Evolutionary conservation across 2,113 vertebrate species (phyloP).

Genomic region (Numenius arquata): DNA sequence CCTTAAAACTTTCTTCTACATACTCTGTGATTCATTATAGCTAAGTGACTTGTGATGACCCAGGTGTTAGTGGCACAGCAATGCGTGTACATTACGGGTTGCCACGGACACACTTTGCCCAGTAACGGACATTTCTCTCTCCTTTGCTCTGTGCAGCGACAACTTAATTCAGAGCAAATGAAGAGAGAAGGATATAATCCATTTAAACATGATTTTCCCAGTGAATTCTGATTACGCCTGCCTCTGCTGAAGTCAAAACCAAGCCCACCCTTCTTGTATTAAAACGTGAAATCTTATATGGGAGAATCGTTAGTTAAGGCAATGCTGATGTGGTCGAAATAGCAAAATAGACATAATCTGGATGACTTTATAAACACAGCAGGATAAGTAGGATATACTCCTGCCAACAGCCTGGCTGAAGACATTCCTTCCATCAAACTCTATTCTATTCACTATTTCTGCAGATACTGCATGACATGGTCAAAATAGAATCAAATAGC

Average conservation of each 20-base stretch:
- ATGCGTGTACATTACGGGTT: neutral
- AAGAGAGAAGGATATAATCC: neutral
- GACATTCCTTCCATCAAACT: neutral
- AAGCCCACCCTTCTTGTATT: neutral
- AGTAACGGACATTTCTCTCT: neutral
- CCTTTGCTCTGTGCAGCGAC: neutral
- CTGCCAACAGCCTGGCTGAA: neutral
- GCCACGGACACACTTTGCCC: neutral
- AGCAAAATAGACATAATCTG: neutral
- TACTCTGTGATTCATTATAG: accelerated
- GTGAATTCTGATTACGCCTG: neutral
- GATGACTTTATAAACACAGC: neutral
- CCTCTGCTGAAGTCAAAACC: neutral
- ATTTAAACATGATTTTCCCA: neutral
- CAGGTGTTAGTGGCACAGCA: neutral
- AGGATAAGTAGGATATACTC: neutral
- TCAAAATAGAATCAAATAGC: neutral
- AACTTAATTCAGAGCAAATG: neutral
- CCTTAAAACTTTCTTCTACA: neutral
- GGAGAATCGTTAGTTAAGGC: neutral
- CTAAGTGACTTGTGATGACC: neutral
- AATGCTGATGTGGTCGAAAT: neutral
- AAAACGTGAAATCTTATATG: neutral
- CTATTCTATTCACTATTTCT: neutral
- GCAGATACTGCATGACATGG: neutral